Base-by-base conservation (phyloP, 2,113 vertebrate genomes). In the Sitta europaea region DNA sequence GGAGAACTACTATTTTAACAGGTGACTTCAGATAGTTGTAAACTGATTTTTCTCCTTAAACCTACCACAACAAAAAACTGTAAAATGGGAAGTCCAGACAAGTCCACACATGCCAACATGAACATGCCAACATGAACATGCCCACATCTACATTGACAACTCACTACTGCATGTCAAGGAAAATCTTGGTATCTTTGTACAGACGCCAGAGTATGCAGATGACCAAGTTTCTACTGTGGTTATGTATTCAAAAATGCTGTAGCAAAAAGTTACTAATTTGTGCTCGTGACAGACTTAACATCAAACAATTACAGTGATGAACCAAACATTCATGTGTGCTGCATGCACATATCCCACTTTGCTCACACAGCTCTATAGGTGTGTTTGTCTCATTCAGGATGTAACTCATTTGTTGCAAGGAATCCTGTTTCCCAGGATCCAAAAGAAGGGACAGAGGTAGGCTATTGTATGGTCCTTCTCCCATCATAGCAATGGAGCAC, bases 281-380 rank as follows among this genome's bases (percentile, higher is more conserved):
- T 83, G 25, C 43, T 86, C 2, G 1, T 54, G 20, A 38, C 15
- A 72, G 35, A 38, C 6, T 47, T 62, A 5, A 36, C 29, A 55
- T 63, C 17, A 74, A 43, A 43, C 73, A 82, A 57, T 23, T 38
- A 58, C 11, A 79, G 13, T 0, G 6, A 58, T 16, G 12, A 89
- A 45, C 18, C 72, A n/a, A 76, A 91, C 7, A 43, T 19, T 68
- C 2, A 36, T 0, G 0, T 8, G 7, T 28, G 5, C 42, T 48
- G 42, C 36, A 88, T 19, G 27, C 33, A 48, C 0, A 0, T 22
- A 12, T 1, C 3, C 4, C 3, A 7, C 51, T 61, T 81, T 10
- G 22, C 38, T 85, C 55, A 25, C 11, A 14, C 8, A 78, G 43
- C 48, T 71, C 28, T 54, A n/a, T 12, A 36, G 19, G 6, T 10